Evolutionary conservation across 2,113 vertebrate genomes (phyloP), one percentile per base, ranked within the genome.

Genomic region (Megaleporinus macrocephalus): DNA sequence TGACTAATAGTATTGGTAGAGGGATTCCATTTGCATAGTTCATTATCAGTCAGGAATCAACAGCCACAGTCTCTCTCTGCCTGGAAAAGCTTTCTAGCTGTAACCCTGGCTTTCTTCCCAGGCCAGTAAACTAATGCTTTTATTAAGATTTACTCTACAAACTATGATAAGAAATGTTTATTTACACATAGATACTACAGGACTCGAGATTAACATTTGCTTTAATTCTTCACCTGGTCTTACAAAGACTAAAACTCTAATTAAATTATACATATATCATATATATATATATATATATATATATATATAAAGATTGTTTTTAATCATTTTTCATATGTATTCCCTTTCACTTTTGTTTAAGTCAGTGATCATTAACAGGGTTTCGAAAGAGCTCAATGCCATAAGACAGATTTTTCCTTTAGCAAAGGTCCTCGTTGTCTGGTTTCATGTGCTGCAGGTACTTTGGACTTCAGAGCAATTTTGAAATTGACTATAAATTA

Each of bases 371-470:
- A 70, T 79, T 29, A 65, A 79, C 77, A 53, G 65, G 29, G 77
- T 70, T 65, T n/a, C 70, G 4, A 79, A 79, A 36, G 77, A 79
- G 49, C 77, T 70, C 63, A 79, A 80, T 73, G 78, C 78, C 70
- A 73, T 80, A 47, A 72, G 69, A 72, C 30, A 80, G 59, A 69
- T 80, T 62, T 80, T 73, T 44, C 78, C 69, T 26, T 61, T 47
- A 51, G n/a, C 65, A 26, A 79, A 79, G 13, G 65, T 79, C 29
- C 63, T 70, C 7, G 66, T 80, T 41, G 62, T 53, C 44, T 80
- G 78, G 69, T 80, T 80, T 73, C 69, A 80, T 73, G 78, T 73
- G 14, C 70, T 80, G 20, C 78, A 73, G 55, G 68, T 80, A 73
- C n/a, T n/a, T n/a, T n/a, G n/a, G 24, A 33, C 26, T 59, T 76